Evolutionary conservation across 2,797 vertebrate genomes (phyloP).

Genomic region (Odontamblyopus lacepedii): DNA sequence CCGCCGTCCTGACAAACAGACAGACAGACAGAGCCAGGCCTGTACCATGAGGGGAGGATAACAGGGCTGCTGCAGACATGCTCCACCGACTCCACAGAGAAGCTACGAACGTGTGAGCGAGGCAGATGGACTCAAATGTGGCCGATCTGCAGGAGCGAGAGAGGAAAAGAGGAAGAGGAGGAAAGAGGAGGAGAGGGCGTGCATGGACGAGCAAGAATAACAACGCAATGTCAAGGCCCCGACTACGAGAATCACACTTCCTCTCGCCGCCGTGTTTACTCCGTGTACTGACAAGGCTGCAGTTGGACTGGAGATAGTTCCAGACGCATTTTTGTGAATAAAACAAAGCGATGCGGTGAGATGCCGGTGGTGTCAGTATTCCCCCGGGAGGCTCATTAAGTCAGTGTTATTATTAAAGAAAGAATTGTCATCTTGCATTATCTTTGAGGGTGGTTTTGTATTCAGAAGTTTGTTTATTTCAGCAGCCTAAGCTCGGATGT

Average conservation of each 20-base stretch:
- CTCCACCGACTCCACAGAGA: constrained; percentile 45
- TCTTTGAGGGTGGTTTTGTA: constrained; percentile 20
- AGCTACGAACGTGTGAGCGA: constrained; percentile 18
- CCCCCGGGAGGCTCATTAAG: constrained; percentile 34
- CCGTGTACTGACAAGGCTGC: constrained; percentile 23
- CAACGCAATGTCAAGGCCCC: constrained; percentile 51
- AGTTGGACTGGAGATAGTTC: not conserved
- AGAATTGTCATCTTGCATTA: not conserved
- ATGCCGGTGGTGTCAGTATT: not conserved
- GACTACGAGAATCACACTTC: constrained; percentile 32
- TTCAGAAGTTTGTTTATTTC: constrained; percentile 5
- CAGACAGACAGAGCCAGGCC: constrained; percentile 15
- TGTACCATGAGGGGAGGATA: constrained; percentile 33
- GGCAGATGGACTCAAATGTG: constrained; percentile 32
- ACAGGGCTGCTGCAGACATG: constrained; percentile 51
- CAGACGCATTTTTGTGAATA: not conserved
- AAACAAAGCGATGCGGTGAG: not conserved
- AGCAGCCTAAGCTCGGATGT: not conserved
- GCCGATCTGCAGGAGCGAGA: constrained; percentile 43
- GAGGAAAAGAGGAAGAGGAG: constrained; percentile 28
- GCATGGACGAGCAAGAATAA: constrained; percentile 75
- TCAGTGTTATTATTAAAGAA: constrained; percentile 12
- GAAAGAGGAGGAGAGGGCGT: constrained; percentile 29
- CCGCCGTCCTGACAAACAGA: constrained; percentile 60
- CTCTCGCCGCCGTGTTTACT: constrained; percentile 37